Evolutionary conservation across 2,888 invertebrate genomes (phyloP).

Genomic region (Ectobius pallidus): DNA sequence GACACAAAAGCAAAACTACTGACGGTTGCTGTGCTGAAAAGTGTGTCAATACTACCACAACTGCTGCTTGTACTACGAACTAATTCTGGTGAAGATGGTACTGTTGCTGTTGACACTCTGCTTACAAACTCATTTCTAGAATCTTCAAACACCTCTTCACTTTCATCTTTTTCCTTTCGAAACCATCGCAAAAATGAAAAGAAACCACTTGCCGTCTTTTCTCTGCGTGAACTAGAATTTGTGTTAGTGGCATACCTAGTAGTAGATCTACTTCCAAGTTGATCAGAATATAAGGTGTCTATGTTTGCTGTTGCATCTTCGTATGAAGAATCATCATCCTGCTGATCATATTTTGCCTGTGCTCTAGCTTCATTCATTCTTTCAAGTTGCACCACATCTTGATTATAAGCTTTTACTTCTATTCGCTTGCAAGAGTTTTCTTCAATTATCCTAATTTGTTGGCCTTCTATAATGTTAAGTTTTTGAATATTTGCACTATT

Average conservation of each 20-base stretch:
- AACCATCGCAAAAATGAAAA: conserved; percentile 77
- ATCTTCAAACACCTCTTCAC: conserved; percentile 5
- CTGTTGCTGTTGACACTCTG: conserved; percentile 20
- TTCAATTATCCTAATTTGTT: conserved; percentile 19
- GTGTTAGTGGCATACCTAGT: neutral
- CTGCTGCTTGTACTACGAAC: conserved; percentile 56
- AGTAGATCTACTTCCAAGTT: neutral
- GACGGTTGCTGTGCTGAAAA: conserved; percentile 73
- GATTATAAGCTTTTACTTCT: conserved; percentile 6
- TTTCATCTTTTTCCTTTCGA: conserved; percentile 60
- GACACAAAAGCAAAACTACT: conserved; percentile 73
- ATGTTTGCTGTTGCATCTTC: conserved; percentile 34
- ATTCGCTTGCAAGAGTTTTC: conserved; percentile 10
- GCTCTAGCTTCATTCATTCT: conserved; percentile 35
- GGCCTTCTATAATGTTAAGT: conserved; percentile 10
- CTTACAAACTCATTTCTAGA: conserved; percentile 24
- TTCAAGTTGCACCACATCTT: conserved; percentile 27
- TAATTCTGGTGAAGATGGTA: conserved; percentile 43
- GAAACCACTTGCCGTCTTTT: conserved; percentile 53
- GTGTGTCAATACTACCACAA: conserved; percentile 68
- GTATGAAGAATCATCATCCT: conserved; percentile 34
- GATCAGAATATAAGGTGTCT: conserved; percentile 29
- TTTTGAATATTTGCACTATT: neutral
- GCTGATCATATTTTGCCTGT: conserved; percentile 2
- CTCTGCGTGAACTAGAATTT: conserved; percentile 40